Base-by-base conservation (phyloP, 2,113 vertebrate genomes). In the Xiphophorus couchianus region DNA sequence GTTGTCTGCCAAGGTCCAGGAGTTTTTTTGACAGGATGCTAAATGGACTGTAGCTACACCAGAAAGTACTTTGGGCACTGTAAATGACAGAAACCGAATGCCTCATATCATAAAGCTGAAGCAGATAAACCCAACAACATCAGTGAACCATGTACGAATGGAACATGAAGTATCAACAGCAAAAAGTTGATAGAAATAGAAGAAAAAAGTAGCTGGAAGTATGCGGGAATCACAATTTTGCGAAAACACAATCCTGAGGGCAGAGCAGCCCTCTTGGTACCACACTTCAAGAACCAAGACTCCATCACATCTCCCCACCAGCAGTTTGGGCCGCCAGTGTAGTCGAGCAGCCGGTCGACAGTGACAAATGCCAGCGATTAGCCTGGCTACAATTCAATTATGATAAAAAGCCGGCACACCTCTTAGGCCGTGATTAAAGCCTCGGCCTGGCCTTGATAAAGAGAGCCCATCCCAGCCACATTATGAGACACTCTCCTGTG, bases 361-460 rank as follows among this genome's bases (percentile, higher is more conserved):
- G 95, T 97, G 96, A 97, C 95, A 93, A 94, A 98, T 97, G 93
- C 94, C 94, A 80, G 94, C 95, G 95, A 97, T 98, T 97, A 98
- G 96, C 94, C 88, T 85, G 93, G 95, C 96, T 96, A 96, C 95
- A 96, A 95, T 96, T 97, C 95, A 96, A 96, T 97, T 96, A 96
- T 97, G 95, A 97, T 96, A 96, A 96, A 96, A 94, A 96, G 93
- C 93, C 91, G 90, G 94, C 91, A 89, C 95, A 92, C 95, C 96
- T 97, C 95, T 97, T 97, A 97, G 97, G 95, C 94, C 90, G 91
- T 97, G 96, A 98, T 97, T 96, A 97, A 96, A 95, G 95, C 93
- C 92, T 90, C 89, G 90, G 94, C 81, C 86, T 58, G 93, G 95
- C 94, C 93, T 94, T 96, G 97, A 97, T 97, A 96, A 96, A 97